These are phyloP conservation scores for Heptranchias perlo DNA, from an alignment of 2,113 vertebrate species.

Conservation along the genomic window DNA sequence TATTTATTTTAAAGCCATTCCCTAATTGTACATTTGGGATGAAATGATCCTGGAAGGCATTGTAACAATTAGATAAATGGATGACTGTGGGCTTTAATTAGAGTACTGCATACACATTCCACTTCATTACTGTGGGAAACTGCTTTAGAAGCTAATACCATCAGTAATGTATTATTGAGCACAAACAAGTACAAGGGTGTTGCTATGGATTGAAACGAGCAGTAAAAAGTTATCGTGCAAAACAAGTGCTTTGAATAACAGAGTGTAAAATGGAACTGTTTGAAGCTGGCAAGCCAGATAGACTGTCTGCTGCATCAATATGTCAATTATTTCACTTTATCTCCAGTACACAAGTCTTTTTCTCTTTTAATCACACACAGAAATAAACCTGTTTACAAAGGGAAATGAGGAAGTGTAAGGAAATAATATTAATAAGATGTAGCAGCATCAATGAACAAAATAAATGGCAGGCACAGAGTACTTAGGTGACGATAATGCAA, in stretches of 20 bases:
- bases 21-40: constrained; percentile 67
- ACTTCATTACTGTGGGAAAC: constrained; percentile 69
- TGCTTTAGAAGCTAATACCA: constrained; percentile 51
- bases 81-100: constrained; percentile 84
- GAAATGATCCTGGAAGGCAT: constrained; percentile 78
- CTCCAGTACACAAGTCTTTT: background rate
- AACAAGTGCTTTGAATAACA: background rate
- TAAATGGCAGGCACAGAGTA: background rate
- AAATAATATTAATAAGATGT: constrained; percentile 20
- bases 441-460: background rate
- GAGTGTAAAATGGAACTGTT: background rate
- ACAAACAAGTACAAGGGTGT: constrained; percentile 3
- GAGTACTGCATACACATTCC: constrained; percentile 71
- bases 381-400: constrained; percentile 3
- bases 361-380: constrained; percentile 1
- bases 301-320: background rate
- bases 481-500: background rate
- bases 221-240: background rate
- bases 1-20: constrained; percentile 60
- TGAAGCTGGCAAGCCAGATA: background rate
- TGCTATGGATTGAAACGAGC: background rate
- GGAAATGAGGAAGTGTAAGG: background rate
- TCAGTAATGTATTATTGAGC: constrained; percentile 45
- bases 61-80: constrained; percentile 89
- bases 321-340: constrained; percentile 27